Evolutionary conservation across 2,888 invertebrate species (phyloP).

Genomic region (Dasypolia templi): DNA sequence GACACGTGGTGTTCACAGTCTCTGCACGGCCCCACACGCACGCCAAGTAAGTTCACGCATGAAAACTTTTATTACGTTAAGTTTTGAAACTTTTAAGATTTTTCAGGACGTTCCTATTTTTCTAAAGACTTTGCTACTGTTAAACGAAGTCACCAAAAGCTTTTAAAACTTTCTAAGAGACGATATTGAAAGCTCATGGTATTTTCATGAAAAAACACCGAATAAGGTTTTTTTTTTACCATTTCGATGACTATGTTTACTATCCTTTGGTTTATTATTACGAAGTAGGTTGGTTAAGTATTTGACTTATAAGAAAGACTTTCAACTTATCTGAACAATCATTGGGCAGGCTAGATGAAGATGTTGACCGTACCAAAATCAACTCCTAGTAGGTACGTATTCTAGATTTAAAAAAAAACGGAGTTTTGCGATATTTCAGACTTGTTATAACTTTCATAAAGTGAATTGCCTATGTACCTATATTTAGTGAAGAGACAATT

Average conservation of each 20-base stretch:
- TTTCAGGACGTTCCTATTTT: neutral
- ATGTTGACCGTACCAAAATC: neutral
- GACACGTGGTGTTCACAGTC: conserved; percentile 72
- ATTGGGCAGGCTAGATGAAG: neutral
- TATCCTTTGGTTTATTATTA: neutral
- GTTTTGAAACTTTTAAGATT: conserved; percentile 15
- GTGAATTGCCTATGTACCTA: neutral
- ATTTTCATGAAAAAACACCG: neutral
- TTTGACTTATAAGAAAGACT: no score
- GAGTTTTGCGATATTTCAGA: neutral
- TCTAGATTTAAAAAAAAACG: neutral
- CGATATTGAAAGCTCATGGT: neutral
- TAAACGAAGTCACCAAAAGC: conserved; percentile 5
- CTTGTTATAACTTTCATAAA: neutral
- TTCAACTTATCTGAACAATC: neutral
- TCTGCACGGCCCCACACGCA: conserved; percentile 83
- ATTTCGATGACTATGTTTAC: neutral
- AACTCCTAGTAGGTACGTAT: no score
- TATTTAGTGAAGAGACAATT: neutral
- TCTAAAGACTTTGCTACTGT: neutral
- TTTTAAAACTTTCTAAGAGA: conserved; percentile 10
- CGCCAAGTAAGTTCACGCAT: conserved; percentile 82
- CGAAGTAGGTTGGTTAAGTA: neutral
- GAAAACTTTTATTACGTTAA: conserved; percentile 31
- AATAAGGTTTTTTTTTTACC: neutral